A percentile compares a stretch with the other conserved stretches of the same genome.
Evolutionary conservation across 1,140 invertebrate species (phyloP).

Genomic region (Caenorhabditis remanei): DNA sequence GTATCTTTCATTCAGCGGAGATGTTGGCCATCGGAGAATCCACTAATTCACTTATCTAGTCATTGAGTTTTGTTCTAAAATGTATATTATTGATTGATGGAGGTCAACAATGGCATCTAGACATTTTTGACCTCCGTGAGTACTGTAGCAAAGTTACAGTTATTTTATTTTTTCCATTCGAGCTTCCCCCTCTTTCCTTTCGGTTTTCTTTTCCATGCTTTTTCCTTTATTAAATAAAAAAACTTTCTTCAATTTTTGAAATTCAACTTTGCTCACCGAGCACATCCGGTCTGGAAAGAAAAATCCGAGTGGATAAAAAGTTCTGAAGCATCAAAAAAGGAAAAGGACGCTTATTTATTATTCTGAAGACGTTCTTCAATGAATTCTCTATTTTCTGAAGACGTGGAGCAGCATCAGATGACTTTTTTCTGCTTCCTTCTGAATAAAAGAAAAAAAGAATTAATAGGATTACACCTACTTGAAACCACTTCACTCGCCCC

Average conservation of each 20-base stretch:
- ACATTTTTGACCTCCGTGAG: too few species aligned
- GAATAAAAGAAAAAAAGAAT: neutral
- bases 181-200: neutral
- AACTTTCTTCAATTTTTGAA: neutral
- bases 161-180: neutral
- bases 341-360: slow-evolving; percentile 33
- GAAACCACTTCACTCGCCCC: slow-evolving; percentile 16
- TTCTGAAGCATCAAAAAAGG: neutral
- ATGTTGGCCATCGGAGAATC: slow-evolving; percentile 45
- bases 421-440: neutral
- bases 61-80: neutral
- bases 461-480: slow-evolving; percentile 49
- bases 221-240: slow-evolving; percentile 5
- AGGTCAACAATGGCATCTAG: too few species aligned
- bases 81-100: too few species aligned
- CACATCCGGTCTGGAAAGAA: slow-evolving; percentile 8
- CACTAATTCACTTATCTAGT: neutral
- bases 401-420: neutral
- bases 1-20: slow-evolving; percentile 41
- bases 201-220: neutral
- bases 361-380: slow-evolving; percentile 40
- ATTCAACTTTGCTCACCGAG: slow-evolving; percentile 7
- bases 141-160: neutral
- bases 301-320: slow-evolving; percentile 3
- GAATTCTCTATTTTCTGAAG: slow-evolving; percentile 1